Base-by-base conservation (phyloP, 1,140 invertebrate species). In the Coenobita brevimanus region DNA sequence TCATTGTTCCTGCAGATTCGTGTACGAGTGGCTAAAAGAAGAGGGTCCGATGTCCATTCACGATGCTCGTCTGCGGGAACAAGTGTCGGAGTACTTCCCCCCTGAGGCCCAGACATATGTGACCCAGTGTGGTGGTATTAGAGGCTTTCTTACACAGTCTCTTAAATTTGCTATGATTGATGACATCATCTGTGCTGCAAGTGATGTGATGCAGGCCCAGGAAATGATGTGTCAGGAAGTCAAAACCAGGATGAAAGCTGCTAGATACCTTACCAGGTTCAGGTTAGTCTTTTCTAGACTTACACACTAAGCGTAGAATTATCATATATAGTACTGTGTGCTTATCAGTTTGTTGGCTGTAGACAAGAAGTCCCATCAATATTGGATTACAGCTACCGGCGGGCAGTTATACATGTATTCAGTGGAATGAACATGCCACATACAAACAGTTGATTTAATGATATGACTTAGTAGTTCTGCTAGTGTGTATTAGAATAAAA, bases 81-180 rank as follows among this genome's bases (percentile, higher is more conserved):
- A 80, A 27, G 82, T 89, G 17, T 41, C 81, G 2, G 88, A 89
- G 33, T 84, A 84, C 62, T 89, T 89, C 82, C 88, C 81, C 3
- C 73, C 27, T 8, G 82, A 89, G 41, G 88, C 88, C 15, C 17
- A 43, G 13, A 57, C 43, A 10, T 80, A 89, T 60, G 88, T 89
- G 10, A 71, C 17, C 43, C 81, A 84, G 46, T 89, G 88, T 80
- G 82, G 88, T 8, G 82, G 88, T 2, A 89, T 89, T 30, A 67
- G 60, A 24, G 67, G 75, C 17, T 78, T 89, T 30, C 82, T 89
- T 6, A 78, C 84, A 60, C 88, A 89, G 62, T 89, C 88, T 30
- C 46, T 89, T 73, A 80, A 83, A 17, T 89, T 89, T 73, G 88
- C 88, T 15, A 78, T 89, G 81, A 89, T 89, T 33, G 88, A 89